Evolutionary conservation across 2,797 vertebrate genomes (phyloP).

Genomic region (Mormyrops attenuatus): DNA sequence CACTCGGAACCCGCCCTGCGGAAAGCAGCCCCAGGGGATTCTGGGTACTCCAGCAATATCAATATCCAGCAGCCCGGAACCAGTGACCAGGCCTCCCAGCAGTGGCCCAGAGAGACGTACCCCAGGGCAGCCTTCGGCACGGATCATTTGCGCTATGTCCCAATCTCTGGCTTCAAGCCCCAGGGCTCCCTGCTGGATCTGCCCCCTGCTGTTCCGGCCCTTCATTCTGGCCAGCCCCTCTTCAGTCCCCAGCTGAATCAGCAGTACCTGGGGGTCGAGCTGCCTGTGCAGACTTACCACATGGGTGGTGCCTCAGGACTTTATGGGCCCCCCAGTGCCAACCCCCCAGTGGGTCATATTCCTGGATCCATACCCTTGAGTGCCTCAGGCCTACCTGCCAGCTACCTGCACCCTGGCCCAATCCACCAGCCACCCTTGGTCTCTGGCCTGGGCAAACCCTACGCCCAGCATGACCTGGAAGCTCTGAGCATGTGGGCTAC

Average conservation of each 20-base stretch:
- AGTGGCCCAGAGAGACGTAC: constrained; percentile 32
- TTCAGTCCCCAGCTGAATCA: constrained; percentile 61
- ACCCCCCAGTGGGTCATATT: constrained; percentile 46
- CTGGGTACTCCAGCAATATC: constrained; percentile 62
- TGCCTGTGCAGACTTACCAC: constrained; percentile 56
- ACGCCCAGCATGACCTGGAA: constrained; percentile 49
- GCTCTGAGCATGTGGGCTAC: constrained; percentile 52
- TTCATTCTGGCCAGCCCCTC: constrained; percentile 56
- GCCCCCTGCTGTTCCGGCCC: constrained; percentile 52
- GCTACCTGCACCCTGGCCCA: constrained; percentile 48
- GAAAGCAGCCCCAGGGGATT: constrained; percentile 57
- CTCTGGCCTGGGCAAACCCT: constrained; percentile 55
- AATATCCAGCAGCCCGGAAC: constrained; percentile 52
- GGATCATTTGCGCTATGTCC: constrained; percentile 48
- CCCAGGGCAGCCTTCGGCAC: constrained; percentile 42
- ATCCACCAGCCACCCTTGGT: constrained; percentile 52
- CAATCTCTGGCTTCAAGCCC: constrained; percentile 54
- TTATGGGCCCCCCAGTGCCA: constrained; percentile 50
- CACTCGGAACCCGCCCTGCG: constrained; percentile 36
- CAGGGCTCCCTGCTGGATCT: constrained; percentile 41
- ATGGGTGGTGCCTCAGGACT: constrained; percentile 46
- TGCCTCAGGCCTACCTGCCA: constrained; percentile 48
- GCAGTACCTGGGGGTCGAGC: constrained; percentile 61
- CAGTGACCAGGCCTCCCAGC: constrained; percentile 41
- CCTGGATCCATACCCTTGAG: constrained; percentile 47